Base-by-base conservation (phyloP, 2,888 invertebrate genomes). In the Caenorhabditis imperialis region DNA sequence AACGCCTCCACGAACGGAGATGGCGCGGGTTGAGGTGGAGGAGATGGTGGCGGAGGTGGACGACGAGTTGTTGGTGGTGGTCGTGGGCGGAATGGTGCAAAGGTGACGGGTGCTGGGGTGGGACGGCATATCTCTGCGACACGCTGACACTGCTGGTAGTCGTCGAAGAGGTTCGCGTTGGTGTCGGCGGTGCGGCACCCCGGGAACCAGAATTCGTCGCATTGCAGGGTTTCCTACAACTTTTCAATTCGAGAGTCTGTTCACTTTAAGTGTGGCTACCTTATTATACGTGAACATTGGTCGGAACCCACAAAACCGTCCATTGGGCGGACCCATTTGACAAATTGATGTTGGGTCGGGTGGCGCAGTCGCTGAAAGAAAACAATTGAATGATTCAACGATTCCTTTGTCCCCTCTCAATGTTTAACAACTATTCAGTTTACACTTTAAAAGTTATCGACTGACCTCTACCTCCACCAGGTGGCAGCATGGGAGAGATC, bases 201-300 rank as follows among this genome's bases (percentile, higher is more conserved):
- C 16, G 86, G 85, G 58, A 85, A 85, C 84, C 84, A 84, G 57
- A 85, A 86, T 58, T 86, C 81, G 51, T 86, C 86, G 55, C 86
- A 86, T 71, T 78, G 76, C n/a, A 80, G 62, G 3, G 85, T 86
- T 30, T 86, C 86, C 79, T 79, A 45, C 53, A 70, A 47, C 23
- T n/a, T n/a, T n/a, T n/a, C n/a, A n/a, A n/a, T n/a, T n/a, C n/a
- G n/a, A n/a, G n/a, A n/a, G n/a, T n/a, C n/a, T n/a, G n/a, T n/a
- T n/a, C n/a, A n/a, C n/a, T n/a, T n/a, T n/a, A n/a, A n/a, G n/a
- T n/a, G 12, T 25, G 51, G 65, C 37, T 10, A 78, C 86, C 42
- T 62, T 65, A 48, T 81, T 81, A 38, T 78, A 81, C 6, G 73
- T 76, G 55, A 73, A 86, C 79, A 83, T 84, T 23, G 81, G 75